Evolutionary conservation across 1,140 invertebrate genomes (phyloP), one percentile per base, ranked within the genome.

Genomic region (Drosophila subpulchrella): DNA sequence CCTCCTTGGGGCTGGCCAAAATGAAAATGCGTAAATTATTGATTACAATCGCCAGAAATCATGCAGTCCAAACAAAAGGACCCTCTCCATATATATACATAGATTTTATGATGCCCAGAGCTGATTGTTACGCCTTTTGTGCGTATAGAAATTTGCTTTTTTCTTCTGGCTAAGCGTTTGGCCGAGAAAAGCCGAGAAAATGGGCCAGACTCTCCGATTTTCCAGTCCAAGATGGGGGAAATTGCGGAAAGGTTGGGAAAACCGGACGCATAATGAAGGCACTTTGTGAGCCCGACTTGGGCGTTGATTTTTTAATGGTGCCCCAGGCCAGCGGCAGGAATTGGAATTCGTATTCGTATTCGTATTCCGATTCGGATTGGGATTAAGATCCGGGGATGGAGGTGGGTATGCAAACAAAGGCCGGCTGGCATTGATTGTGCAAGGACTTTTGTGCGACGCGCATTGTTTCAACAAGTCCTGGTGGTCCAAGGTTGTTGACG

Each of bases 1-100:
- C 84, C 76, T 89, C 73, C 76, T 83, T 74, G 58, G 85, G 84
- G 85, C 73, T 71, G 70, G 60, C 30, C 44, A 50, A 84, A 89
- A 89, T 89, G 80, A 89, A 89, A 89, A 89, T 89, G 84, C 84
- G 84, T 89, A 89, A 89, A 89, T 89, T 89, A 89, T 89, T 89
- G 84, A 89, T 89, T 89, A 89, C 77, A 84, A 89, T 89, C 84
- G 82, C 81, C 85, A 80, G 66, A 74, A 78, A 75, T 79, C 71
- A 68, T 71, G 80, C 60, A 83, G 48, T 56, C 75, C 61, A 79
- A 83, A 58, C 75, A 78, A 78, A 54, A 58, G 27, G 39, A 13
- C 42, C 17, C 11, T 11, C 32, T 1, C 7, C 30, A 34, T 34
- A 34, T 10, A 10, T 78, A 78, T 30, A 76, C 79, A 84, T 73